These are phyloP conservation scores for Metridium senile DNA, from an alignment of 92 coral and sea anemone genomes.

Conservation along the genomic window DNA sequence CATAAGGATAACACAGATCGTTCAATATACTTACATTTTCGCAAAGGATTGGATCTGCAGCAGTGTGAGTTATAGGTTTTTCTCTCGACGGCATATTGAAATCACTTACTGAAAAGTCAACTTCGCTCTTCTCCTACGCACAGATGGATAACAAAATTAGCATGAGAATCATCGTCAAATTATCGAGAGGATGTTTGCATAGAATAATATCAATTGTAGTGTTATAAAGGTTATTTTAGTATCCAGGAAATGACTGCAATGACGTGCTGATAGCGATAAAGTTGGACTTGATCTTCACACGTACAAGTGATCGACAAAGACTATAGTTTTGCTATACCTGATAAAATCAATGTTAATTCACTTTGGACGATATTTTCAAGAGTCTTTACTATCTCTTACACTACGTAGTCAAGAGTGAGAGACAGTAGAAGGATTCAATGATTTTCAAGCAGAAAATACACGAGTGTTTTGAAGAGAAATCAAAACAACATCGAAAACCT, in stretches of 20 bases:
- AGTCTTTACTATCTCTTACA: not conserved
- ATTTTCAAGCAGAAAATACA: conserved; percentile 13
- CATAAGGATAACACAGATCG: not conserved
- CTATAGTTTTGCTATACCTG: conserved; percentile 7
- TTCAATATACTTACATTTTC: conserved; percentile 89
- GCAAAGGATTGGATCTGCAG: conserved; percentile 93
- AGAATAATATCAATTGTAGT: not conserved
- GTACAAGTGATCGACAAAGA: not conserved
- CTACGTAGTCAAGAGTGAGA: conserved; percentile 29
- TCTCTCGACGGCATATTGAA: conserved; percentile 80
- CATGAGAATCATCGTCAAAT: not conserved
- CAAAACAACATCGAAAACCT: conserved; percentile 23
- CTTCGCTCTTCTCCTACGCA: conserved; percentile 17
- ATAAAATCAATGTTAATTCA: not conserved
- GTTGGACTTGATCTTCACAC: not conserved
- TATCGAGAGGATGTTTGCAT: not conserved
- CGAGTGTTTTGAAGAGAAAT: conserved; percentile 20
- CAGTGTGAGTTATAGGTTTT: conserved; percentile 75
- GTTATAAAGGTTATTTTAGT: not conserved
- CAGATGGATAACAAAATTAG: not conserved
- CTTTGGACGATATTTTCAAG: conserved; percentile 20
- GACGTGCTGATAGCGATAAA: not conserved
- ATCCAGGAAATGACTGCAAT: conserved; percentile 3
- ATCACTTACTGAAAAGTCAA: conserved; percentile 52
- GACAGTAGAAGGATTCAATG: conserved; percentile 5